Percentiles rank a stretch among this genome's conserved stretches.
These are phyloP conservation scores for Acanthopagrus latus DNA, from an alignment of 2,797 vertebrate genomes.

Conservation along the genomic window DNA sequence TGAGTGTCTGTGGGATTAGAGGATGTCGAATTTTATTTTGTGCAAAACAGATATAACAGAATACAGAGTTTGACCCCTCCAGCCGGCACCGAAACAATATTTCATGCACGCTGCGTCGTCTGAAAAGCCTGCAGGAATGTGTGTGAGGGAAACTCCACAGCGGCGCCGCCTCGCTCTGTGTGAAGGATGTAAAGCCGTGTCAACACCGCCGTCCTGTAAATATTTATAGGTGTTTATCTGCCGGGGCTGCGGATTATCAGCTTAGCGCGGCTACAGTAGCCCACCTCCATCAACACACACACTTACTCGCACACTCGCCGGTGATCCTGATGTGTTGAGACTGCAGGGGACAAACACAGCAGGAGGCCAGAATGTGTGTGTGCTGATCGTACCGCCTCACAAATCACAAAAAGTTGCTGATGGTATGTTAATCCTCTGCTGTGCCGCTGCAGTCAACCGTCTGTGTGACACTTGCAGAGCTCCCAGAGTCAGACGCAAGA, in stretches of 20 bases:
- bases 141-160: not conserved
- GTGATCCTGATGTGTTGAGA: constrained; percentile 35
- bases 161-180: not conserved
- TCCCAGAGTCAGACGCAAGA: not conserved
- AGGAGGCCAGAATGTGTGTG: constrained; percentile 23
- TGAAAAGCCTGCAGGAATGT: constrained; percentile 22
- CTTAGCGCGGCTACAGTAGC: constrained; percentile 66
- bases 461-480: constrained; percentile 6
- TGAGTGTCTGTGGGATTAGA: not conserved
- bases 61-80: constrained; percentile 2
- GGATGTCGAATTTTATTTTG: not conserved
- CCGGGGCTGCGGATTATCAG: constrained; percentile 70
- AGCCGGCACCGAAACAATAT: not conserved
- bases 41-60: not conserved
- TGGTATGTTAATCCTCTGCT: constrained; percentile 31
- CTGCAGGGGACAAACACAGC: constrained; percentile 42
- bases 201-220: constrained; percentile 59
- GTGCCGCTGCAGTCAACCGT: constrained; percentile 17
- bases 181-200: constrained; percentile 31
- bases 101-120: not conserved
- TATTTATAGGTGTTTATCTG: constrained; percentile 77
- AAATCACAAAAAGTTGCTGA: constrained; percentile 39
- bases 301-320: not conserved
- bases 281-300: constrained; percentile 22
- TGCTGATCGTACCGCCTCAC: constrained; percentile 2